Base-by-base conservation (phyloP, 2,113 vertebrate genomes). In the Pachycephala philippinensis region DNA sequence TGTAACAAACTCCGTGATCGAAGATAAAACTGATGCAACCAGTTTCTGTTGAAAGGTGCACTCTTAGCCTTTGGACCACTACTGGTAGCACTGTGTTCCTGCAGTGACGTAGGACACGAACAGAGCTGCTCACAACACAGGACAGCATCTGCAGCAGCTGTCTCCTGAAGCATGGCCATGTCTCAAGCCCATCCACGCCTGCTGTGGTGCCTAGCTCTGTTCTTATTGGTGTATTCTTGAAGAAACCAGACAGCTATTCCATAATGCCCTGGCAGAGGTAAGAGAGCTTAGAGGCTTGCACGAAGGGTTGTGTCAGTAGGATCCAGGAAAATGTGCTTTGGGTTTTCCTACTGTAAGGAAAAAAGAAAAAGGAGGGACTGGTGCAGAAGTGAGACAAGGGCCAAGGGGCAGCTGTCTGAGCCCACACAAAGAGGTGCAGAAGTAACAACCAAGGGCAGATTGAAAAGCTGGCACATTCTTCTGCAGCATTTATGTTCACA, bases 401-500 rank as follows among this genome's bases (percentile, higher is more conserved):
- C 21, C 0, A 0, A 80, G 30, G 47, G 24, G 28, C 44, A 56
- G 54, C 31, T 72, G 37, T 35, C 53, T 66, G 35, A 87, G 35
- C 56, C 45, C 19, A 10, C 33, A 39, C 9, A 11, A 23, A 89
- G 37, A 44, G 30, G 44, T 53, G 16, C 14, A 35, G 64, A 65
- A 81, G n/a, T 7, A 68, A 39, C 0, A 4, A 31, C 22, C 0
- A 0, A 66, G 14, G 24, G 33, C 42, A 88, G 66, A 56, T 0
- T 13, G 59, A 77, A 88, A 74, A 44, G 39, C 16, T 10, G 15
- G 31, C 9, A 74, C 27, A 19, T 63, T 70, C 54, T 52, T 53
- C 21, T 1, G 2, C 12, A 61, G 22, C 0, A 1, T n/a, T 70
- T 71, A 22, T 0, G 0, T 37, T 61, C 5, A 4, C 13, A 28